Evolutionary conservation across 2,797 vertebrate genomes (phyloP).

Genomic region (Gallinago nigripennis): DNA sequence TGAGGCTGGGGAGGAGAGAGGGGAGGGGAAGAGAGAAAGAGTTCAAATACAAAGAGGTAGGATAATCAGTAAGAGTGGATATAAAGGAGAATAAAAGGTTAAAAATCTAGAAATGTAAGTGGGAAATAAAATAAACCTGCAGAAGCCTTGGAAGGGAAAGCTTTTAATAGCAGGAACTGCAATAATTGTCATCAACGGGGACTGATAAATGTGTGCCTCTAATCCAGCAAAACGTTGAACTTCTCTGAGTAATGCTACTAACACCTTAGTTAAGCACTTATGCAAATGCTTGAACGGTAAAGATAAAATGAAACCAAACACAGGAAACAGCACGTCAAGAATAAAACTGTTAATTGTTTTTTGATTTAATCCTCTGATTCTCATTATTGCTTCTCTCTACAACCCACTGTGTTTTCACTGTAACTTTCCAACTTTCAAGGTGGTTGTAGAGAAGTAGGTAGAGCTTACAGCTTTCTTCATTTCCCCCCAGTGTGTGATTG

Average conservation of each 20-base stretch:
- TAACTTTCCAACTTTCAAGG: slow-evolving; percentile 43
- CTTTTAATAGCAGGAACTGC: neutral
- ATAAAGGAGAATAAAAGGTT: neutral
- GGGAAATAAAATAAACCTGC: neutral
- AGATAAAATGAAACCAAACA: slow-evolving; percentile 45
- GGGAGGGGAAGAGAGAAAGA: neutral
- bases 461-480: slow-evolving; percentile 35
- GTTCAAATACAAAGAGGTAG: neutral
- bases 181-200: slow-evolving; percentile 22
- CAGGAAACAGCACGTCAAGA: slow-evolving; percentile 46
- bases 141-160: neutral
- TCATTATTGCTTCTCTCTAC: slow-evolving; percentile 27
- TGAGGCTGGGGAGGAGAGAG: neutral
- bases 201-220: neutral
- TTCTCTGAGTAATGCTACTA: neutral
- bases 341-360: slow-evolving; percentile 54
- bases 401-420: neutral
- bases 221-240: neutral
- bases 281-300: slow-evolving; percentile 37
- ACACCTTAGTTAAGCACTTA: slow-evolving; percentile 44
- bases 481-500: slow-evolving; percentile 7
- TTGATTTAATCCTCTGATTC: slow-evolving; percentile 48
- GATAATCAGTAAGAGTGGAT: neutral
- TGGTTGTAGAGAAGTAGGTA: slow-evolving; percentile 27
- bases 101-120: slow-evolving; percentile 1